Evolutionary conservation across 2,888 invertebrate genomes (phyloP).

Genomic region (Marronus borbonicus): DNA sequence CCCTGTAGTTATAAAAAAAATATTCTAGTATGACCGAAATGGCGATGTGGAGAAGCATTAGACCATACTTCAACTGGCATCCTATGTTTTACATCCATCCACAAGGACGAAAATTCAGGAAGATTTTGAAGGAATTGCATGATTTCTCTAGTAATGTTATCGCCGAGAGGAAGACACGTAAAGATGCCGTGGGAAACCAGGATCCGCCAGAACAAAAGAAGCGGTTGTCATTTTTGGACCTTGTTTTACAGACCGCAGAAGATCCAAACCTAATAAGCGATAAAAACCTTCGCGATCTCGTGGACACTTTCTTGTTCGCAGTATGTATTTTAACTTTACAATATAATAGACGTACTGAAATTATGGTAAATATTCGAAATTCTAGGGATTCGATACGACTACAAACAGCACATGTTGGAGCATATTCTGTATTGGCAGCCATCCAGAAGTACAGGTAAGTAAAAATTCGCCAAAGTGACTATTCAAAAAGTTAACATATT

Average conservation of each 20-base stretch:
- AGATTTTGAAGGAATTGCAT: conserved; percentile 38
- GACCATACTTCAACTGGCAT: conserved; percentile 21
- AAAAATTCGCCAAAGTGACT: too few relatives aligned
- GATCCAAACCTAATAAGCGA: conserved; percentile 55
- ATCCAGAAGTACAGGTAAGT: conserved; percentile 62
- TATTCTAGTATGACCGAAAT: conserved; percentile 34
- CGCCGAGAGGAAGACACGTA: conserved; percentile 53
- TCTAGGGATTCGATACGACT: conserved; percentile 65
- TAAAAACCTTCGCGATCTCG: conserved; percentile 67
- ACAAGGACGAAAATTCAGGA: conserved; percentile 42
- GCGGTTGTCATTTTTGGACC: conserved; percentile 36
- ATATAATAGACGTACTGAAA: neutral
- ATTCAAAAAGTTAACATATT: too few relatives aligned
- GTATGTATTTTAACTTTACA: conserved; percentile 9
- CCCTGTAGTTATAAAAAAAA: too few relatives aligned
- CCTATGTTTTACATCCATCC: conserved; percentile 33
- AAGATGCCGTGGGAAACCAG: neutral
- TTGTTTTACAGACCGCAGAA: conserved; percentile 30
- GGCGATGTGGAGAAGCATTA: conserved; percentile 28
- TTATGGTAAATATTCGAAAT: conserved; percentile 51
- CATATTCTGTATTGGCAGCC: conserved; percentile 61
- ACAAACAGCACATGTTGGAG: conserved; percentile 63
- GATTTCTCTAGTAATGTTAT: conserved; percentile 54
- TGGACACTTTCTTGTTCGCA: conserved; percentile 65
- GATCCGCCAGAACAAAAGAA: conserved; percentile 16